Conservation (phyloP, 2,797 vertebrate genomes). For the Nyctalus aviator region DNA sequence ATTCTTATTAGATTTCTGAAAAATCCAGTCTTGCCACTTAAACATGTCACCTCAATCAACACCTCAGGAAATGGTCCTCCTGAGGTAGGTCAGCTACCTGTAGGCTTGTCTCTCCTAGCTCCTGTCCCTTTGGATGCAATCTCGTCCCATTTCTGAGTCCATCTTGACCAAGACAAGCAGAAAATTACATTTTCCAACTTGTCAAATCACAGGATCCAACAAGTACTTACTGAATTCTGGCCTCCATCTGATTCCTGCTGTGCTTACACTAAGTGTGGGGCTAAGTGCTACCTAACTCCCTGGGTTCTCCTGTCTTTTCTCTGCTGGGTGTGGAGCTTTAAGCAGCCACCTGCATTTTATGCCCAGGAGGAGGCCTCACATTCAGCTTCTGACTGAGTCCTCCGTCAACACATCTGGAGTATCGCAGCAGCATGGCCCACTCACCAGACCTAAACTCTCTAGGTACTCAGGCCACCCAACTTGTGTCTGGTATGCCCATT, state of each 20-base stretch:
- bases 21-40: not conserved
- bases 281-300: too few relatives aligned
- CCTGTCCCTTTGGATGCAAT: not conserved
- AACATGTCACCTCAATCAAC: not conserved
- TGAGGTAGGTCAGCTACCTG: not conserved
- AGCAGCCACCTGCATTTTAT: not conserved
- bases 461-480: not conserved
- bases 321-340: not conserved
- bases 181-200: not conserved
- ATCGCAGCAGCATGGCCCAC: not conserved
- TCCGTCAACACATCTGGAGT: not conserved
- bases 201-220: not conserved
- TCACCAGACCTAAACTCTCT: not conserved
- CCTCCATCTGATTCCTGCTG: not conserved
- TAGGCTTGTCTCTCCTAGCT: not conserved
- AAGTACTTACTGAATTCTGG: not conserved
- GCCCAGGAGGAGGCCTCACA: not conserved
- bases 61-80: not conserved
- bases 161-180: not conserved
- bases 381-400: not conserved
- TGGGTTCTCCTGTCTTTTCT: not conserved
- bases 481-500: not conserved
- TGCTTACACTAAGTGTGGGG: not conserved
- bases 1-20: slow-evolving; percentile 29
- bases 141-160: not conserved